Percentiles rank a stretch among this genome's conserved stretches.
Evolutionary conservation across 2,113 vertebrate genomes (phyloP).

Genomic region (Nycticorax nycticorax): DNA sequence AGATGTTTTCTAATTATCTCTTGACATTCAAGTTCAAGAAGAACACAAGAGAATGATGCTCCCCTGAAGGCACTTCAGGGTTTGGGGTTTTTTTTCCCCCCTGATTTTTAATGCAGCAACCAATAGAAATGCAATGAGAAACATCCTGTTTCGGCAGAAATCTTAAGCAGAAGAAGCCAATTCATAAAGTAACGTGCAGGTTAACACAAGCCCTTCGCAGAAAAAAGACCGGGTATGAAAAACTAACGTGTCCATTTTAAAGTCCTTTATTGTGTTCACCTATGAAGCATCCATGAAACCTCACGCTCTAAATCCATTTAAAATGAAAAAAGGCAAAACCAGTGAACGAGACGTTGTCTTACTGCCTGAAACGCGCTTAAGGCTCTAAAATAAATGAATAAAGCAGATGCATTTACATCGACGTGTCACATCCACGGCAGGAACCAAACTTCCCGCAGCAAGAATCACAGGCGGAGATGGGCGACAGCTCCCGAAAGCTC

Average conservation of each 20-base stretch:
- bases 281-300: neutral
- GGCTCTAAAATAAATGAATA: neutral
- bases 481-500: neutral
- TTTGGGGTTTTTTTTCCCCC: rapidly evolving
- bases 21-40: neutral
- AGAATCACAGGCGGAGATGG: neutral
- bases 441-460: neutral
- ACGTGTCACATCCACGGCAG: neutral
- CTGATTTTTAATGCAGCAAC: neutral
- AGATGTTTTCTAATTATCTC: neutral
- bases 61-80: neutral
- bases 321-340: neutral
- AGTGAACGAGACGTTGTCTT: rapidly evolving
- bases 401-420: rapidly evolving
- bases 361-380: neutral
- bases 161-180: neutral
- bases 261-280: neutral
- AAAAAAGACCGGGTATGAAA: neutral
- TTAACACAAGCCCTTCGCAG: neutral
- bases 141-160: neutral
- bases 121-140: neutral
- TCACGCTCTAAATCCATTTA: neutral
- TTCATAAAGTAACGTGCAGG: neutral
- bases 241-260: neutral
- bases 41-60: neutral